Evolutionary conservation across 2,797 vertebrate genomes (phyloP).

Genomic region (Buphagus erythrorhynchus): DNA sequence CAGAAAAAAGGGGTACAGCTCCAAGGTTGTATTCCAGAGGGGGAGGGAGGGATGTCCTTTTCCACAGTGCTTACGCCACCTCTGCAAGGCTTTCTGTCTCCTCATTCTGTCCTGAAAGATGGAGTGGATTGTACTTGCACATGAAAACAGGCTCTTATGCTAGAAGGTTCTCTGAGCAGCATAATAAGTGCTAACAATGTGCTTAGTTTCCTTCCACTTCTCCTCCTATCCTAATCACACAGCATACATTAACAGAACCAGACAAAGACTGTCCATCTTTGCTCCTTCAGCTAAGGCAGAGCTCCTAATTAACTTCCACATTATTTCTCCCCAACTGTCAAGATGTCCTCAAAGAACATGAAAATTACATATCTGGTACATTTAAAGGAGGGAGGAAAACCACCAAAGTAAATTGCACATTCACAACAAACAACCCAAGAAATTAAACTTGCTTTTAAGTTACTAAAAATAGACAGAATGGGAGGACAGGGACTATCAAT

Average conservation of each 20-base stretch:
- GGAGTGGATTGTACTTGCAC: background rate
- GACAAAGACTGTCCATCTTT: slow-evolving; percentile 12
- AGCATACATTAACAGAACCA: background rate
- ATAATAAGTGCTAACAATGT: background rate
- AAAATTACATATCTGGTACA: slow-evolving; percentile 5
- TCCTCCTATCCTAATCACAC: background rate
- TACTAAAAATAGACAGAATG: slow-evolving; percentile 28
- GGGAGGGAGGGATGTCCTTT: background rate
- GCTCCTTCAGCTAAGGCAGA: background rate
- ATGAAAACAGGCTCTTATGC: background rate
- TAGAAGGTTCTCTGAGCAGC: background rate
- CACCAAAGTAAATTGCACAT: background rate
- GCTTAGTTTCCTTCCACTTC: background rate
- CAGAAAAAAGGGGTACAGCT: background rate
- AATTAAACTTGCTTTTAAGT: slow-evolving; percentile 14
- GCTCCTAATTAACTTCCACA: background rate
- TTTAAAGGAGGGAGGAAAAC: slow-evolving; percentile 19
- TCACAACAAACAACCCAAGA: background rate
- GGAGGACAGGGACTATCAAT: slow-evolving; percentile 51
- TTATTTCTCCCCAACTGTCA: slow-evolving; percentile 25
- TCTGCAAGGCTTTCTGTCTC: background rate
- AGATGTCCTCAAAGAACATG: slow-evolving; percentile 9
- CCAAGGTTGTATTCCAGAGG: background rate
- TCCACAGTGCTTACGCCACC: background rate
- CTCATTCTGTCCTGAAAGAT: background rate